Percentiles rank a stretch among this genome's conserved stretches.
Conservation (phyloP, 1,140 invertebrate genomes). For the Lerema accius region DNA sequence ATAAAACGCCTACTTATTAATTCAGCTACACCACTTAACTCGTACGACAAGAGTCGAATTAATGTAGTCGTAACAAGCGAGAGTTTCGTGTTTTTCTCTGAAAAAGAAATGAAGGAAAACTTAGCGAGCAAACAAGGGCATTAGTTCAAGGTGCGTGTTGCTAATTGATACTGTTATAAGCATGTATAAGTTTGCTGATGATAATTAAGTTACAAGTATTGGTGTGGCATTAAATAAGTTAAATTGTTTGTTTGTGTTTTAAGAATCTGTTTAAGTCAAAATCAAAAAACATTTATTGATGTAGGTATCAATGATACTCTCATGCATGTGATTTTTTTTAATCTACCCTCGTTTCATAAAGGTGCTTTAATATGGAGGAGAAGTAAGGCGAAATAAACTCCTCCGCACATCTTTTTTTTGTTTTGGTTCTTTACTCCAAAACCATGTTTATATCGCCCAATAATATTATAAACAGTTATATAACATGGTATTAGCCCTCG, state of each 20-base stretch:
- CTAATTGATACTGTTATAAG: slow-evolving; percentile 48
- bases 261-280: background rate
- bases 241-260: slow-evolving; percentile 9
- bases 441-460: too few relatives aligned
- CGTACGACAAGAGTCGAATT: slow-evolving; percentile 35
- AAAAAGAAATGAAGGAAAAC: slow-evolving; percentile 42
- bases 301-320: too few relatives aligned
- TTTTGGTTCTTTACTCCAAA: too few relatives aligned
- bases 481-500: too few relatives aligned
- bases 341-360: too few relatives aligned
- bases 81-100: slow-evolving; percentile 37
- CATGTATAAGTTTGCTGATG: slow-evolving; percentile 7
- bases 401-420: too few relatives aligned
- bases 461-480: too few relatives aligned
- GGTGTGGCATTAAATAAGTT: slow-evolving; percentile 15
- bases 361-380: too few relatives aligned
- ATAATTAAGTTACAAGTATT: slow-evolving; percentile 23
- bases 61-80: slow-evolving; percentile 43
- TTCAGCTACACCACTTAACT: slow-evolving; percentile 20
- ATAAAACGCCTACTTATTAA: background rate
- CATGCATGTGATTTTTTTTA: too few relatives aligned
- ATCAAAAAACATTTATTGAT: too few relatives aligned
- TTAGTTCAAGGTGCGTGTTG: slow-evolving; percentile 50
- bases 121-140: slow-evolving; percentile 48
- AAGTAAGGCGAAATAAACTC: too few relatives aligned